Percentiles rank a stretch among this genome's conserved stretches.
phyloP scores from a whole-genome alignment of 2,888 invertebrate species.

The Drosophila mimica region DNA sequence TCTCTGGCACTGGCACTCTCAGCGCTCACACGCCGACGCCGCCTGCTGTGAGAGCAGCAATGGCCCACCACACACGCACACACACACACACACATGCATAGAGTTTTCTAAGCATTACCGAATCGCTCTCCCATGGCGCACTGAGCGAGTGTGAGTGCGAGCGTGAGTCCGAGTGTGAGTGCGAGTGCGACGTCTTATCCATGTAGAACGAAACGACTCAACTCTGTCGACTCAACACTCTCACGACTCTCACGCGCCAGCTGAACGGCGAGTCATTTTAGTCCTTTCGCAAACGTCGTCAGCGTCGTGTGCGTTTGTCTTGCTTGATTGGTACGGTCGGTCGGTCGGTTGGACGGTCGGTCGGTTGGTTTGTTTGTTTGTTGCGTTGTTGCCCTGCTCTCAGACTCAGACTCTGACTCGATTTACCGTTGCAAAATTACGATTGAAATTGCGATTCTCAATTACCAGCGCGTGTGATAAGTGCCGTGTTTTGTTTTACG shows the following conservation, averaged over 20 bases:
- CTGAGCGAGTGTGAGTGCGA: slow-evolving; percentile 33
- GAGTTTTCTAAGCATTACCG: slow-evolving; percentile 65
- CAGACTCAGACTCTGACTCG: slow-evolving; percentile 47
- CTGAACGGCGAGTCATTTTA: slow-evolving; percentile 69
- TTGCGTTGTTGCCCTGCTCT: slow-evolving; percentile 36
- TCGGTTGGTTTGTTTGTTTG: slow-evolving; percentile 32
- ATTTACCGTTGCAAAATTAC: slow-evolving; percentile 54
- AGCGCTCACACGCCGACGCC: slow-evolving; percentile 70
- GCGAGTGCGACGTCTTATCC: slow-evolving; percentile 69
- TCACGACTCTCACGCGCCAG: slow-evolving; percentile 58
- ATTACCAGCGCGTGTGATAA: slow-evolving; percentile 59
- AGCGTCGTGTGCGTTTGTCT: slow-evolving; percentile 74
- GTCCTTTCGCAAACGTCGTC: slow-evolving; percentile 83
- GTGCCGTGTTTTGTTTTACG: slow-evolving; percentile 58
- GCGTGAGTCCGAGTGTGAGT: slow-evolving; percentile 39
- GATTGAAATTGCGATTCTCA: slow-evolving; percentile 53
- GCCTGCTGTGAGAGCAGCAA: slow-evolving; percentile 56
- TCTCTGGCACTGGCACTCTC: slow-evolving; percentile 35
- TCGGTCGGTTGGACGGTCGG: slow-evolving; percentile 44
- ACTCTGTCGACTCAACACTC: slow-evolving; percentile 31
- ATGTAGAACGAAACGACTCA: slow-evolving; percentile 43
- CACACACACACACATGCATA: slow-evolving; percentile 21
- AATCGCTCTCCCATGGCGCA: slow-evolving; percentile 53
- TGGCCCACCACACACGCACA: slow-evolving; percentile 32
- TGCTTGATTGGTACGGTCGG: slow-evolving; percentile 64